Percentiles rank a stretch among this genome's conserved stretches.
Conservation (phyloP, 2,888 invertebrate genomes). For the Tubulanus polymorphus region DNA sequence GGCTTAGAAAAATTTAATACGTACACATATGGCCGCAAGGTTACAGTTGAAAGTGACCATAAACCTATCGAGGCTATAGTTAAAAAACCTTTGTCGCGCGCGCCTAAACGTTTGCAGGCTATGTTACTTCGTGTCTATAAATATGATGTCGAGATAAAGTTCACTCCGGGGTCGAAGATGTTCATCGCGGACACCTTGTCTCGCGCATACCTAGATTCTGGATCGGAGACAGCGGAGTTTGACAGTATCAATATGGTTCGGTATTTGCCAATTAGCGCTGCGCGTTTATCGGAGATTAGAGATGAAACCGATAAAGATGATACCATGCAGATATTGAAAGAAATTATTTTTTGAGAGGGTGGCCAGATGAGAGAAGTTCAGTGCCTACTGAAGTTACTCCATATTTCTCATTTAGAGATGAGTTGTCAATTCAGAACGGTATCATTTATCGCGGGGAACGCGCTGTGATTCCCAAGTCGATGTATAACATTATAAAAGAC, state of each 20-base stretch:
- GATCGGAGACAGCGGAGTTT: slow-evolving; percentile 1
- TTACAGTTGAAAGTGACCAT: slow-evolving; percentile 21
- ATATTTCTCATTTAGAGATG: slow-evolving; percentile 20
- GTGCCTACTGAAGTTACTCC: slow-evolving; percentile 10
- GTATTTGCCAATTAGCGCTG: slow-evolving; percentile 9
- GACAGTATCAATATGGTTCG: background rate
- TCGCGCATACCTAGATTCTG: slow-evolving; percentile 1
- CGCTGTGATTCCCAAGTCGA: background rate
- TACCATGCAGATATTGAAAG: slow-evolving; percentile 9
- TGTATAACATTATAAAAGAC: background rate
- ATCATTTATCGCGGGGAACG: slow-evolving; percentile 17
- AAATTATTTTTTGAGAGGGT: slow-evolving; percentile 13
- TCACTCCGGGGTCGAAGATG: background rate
- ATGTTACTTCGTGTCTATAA: slow-evolving; percentile 1
- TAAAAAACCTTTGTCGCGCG: slow-evolving; percentile 2
- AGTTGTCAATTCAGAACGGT: slow-evolving; percentile 17
- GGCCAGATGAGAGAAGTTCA: slow-evolving; percentile 14
- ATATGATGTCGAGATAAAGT: slow-evolving; percentile 4
- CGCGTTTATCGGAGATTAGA: slow-evolving; percentile 9
- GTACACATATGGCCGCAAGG: slow-evolving; percentile 20
- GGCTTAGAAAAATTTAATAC: slow-evolving; percentile 20
- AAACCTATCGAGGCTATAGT: slow-evolving; percentile 7
- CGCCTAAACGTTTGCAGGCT: background rate
- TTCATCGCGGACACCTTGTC: slow-evolving; percentile 2
- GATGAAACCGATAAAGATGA: slow-evolving; percentile 15